Evolutionary conservation across 2,888 invertebrate species (phyloP).

Genomic region (Tenthredo scrophulariae): DNA sequence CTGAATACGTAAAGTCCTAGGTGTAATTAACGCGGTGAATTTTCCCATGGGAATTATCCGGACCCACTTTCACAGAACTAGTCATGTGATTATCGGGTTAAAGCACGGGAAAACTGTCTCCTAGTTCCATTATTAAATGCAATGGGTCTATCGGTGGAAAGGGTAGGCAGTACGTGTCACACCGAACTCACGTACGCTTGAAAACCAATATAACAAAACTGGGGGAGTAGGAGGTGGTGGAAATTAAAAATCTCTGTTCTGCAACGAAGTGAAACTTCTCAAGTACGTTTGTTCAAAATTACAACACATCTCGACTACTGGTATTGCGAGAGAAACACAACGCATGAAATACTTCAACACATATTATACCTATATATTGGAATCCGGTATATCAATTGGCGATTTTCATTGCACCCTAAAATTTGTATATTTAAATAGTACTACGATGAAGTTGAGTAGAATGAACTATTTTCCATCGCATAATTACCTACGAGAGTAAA

Average conservation of each 20-base stretch:
- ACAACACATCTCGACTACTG: background rate
- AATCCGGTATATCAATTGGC: background rate
- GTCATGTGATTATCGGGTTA: background rate
- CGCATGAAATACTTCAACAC: background rate
- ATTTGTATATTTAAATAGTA: no score
- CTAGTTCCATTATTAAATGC: background rate
- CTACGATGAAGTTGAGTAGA: no score
- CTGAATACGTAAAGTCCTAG: background rate
- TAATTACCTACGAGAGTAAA: background rate
- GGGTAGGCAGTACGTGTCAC: background rate
- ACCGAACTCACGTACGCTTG: background rate
- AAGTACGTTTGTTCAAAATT: constrained; percentile 30
- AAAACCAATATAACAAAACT: background rate
- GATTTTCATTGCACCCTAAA: no score
- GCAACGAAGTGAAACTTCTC: constrained; percentile 32
- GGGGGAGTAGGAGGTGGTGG: background rate
- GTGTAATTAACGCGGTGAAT: background rate
- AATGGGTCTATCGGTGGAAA: background rate
- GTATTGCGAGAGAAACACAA: background rate
- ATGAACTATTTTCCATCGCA: background rate
- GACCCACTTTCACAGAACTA: background rate
- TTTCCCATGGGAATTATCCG: background rate
- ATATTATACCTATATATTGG: background rate
- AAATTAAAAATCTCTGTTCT: constrained; percentile 12
- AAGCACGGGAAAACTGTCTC: background rate